Evolutionary conservation across 2,797 vertebrate genomes (phyloP).

Genomic region (Sebastes nivosus): DNA sequence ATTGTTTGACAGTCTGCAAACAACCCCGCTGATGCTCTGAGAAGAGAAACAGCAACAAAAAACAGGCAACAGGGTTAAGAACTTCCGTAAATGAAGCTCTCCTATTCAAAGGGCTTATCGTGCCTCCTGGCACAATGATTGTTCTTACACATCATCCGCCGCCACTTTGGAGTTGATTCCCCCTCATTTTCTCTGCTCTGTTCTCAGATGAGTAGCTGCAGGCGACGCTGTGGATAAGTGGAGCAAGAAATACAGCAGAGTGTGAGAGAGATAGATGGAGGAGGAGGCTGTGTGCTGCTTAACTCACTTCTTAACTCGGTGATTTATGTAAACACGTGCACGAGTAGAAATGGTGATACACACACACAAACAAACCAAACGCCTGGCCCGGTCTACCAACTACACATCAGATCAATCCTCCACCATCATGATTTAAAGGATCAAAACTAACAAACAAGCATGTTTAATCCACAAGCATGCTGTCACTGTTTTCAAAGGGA

Average conservation of each 20-base stretch:
- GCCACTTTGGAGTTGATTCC: constrained; percentile 68
- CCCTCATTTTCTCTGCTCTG: constrained; percentile 68
- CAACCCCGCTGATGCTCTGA: constrained; percentile 42
- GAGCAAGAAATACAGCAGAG: constrained; percentile 54
- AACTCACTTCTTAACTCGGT: constrained; percentile 42
- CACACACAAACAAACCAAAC: not conserved
- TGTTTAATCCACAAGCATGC: not conserved
- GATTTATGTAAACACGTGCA: constrained; percentile 48
- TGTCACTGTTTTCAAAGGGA: not conserved
- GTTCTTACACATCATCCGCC: constrained; percentile 70
- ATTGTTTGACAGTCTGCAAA: constrained; percentile 64
- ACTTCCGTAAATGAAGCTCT: constrained; percentile 61
- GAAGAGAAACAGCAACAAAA: constrained; percentile 21
- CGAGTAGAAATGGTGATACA: not conserved
- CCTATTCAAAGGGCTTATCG: constrained; percentile 64
- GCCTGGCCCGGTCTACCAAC: not conserved
- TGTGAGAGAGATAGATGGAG: constrained; percentile 36
- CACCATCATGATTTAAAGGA: not conserved
- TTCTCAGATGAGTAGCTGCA: constrained; percentile 71
- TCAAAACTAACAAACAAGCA: not conserved
- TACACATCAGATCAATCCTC: not conserved
- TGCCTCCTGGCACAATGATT: constrained; percentile 62
- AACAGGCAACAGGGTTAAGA: constrained; percentile 45
- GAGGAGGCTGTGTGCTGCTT: constrained; percentile 28
- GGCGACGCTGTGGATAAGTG: constrained; percentile 66